phyloP scores from a whole-genome alignment of 2,113 vertebrate genomes.

The Engraulis encrasicolus region DNA sequence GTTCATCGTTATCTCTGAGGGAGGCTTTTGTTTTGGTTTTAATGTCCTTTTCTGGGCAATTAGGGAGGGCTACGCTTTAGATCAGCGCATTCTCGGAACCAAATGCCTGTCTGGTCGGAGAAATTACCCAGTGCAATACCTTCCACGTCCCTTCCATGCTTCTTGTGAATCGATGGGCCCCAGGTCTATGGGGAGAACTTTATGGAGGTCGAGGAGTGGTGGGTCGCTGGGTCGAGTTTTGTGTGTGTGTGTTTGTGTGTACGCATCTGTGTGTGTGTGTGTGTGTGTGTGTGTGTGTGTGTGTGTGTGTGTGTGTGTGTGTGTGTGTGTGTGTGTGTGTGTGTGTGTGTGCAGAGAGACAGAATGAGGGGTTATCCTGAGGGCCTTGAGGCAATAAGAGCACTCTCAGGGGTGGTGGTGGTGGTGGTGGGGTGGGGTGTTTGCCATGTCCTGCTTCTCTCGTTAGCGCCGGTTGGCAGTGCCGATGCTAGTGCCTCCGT shows the following conservation, averaged over 20 bases:
- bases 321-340: neutral
- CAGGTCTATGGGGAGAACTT: neutral
- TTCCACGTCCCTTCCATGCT: no score
- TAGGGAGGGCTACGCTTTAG: neutral
- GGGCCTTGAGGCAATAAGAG: constrained; percentile 21
- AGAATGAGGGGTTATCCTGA: neutral
- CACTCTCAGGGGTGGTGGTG: constrained; percentile 21
- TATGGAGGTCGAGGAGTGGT: neutral
- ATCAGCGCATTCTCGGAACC: neutral
- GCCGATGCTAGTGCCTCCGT: constrained; percentile 11
- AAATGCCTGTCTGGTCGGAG: neutral
- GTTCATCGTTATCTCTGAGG: neutral
- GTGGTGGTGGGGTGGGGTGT: neutral
- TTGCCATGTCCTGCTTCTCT: constrained; percentile 30
- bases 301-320: neutral
- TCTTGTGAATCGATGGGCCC: neutral
- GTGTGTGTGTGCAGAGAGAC: neutral
- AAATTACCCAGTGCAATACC: neutral
- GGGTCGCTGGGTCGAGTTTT: no score
- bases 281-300: neutral
- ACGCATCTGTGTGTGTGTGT: neutral
- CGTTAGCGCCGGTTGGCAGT: constrained; percentile 40
- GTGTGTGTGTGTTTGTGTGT: neutral
- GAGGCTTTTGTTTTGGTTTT: neutral
- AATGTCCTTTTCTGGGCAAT: neutral